phyloP scores from a whole-genome alignment of 2,888 invertebrate genomes.

The Vesta saturnalis region DNA sequence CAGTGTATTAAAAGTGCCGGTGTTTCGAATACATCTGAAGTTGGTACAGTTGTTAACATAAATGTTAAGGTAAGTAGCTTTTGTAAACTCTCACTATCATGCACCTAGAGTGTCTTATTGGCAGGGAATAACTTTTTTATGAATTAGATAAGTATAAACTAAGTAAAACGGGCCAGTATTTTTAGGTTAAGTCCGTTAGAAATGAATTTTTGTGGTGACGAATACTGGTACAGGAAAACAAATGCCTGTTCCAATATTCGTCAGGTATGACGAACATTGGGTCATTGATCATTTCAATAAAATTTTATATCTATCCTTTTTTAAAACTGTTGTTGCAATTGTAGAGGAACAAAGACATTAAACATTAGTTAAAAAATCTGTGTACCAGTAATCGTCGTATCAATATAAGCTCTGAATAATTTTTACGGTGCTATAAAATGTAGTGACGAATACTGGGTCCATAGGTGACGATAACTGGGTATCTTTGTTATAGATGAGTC shows the following conservation, averaged over 20 bases:
- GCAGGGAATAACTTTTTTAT: not conserved
- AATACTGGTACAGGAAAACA: too few relatives aligned
- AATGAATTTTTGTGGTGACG: not conserved
- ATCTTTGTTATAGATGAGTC: too few relatives aligned
- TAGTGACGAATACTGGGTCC: conserved; percentile 1
- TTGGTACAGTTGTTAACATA: too few relatives aligned
- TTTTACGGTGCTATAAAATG: not conserved
- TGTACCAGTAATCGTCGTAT: conserved; percentile 3
- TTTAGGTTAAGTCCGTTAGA: not conserved
- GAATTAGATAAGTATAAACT: not conserved
- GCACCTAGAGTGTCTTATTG: not conserved
- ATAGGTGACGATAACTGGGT: conserved; percentile 4
- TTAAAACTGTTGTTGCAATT: not conserved
- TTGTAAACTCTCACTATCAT: not conserved
- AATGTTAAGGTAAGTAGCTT: not conserved
- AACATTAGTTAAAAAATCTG: not conserved
- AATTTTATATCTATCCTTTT: not conserved
- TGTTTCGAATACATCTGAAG: not conserved
- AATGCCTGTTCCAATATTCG: too few relatives aligned
- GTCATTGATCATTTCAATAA: too few relatives aligned
- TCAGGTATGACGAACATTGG: too few relatives aligned
- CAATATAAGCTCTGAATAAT: not conserved
- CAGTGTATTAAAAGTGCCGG: not conserved
- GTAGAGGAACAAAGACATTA: not conserved
- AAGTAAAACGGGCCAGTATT: not conserved